phyloP scores from a whole-genome alignment of 2,888 invertebrate species.

The Dynastes maya region DNA sequence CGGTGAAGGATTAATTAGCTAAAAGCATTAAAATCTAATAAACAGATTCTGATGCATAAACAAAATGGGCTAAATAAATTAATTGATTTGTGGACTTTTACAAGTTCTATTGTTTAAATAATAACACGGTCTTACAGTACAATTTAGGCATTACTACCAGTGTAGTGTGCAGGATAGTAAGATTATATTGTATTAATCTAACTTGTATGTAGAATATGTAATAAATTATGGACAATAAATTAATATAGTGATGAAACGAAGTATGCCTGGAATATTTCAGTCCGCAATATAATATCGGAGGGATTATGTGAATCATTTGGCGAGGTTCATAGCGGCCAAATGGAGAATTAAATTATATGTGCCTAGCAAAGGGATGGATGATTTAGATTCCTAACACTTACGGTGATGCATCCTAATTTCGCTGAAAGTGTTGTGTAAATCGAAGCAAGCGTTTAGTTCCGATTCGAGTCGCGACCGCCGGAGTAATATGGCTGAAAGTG shows the following conservation, averaged over 20 bases:
- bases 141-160: too few relatives aligned
- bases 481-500: slow-evolving; percentile 11
- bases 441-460: slow-evolving; percentile 24
- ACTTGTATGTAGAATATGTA: neutral
- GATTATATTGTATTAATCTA: too few relatives aligned
- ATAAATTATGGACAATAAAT: neutral
- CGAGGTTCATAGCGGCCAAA: neutral
- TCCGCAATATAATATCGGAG: slow-evolving; percentile 22
- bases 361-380: slow-evolving; percentile 16
- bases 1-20: neutral
- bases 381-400: slow-evolving; percentile 34
- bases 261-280: neutral
- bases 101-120: too few relatives aligned
- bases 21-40: slow-evolving; percentile 12
- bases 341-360: slow-evolving; percentile 22
- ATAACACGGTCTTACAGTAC: too few relatives aligned
- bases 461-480: neutral
- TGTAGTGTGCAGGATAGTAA: too few relatives aligned
- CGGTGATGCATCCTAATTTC: slow-evolving; percentile 30
- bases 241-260: neutral
- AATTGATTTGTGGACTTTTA: neutral
- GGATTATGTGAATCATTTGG: slow-evolving; percentile 11
- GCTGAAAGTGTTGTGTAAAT: slow-evolving; percentile 17
- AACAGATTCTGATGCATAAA: neutral
- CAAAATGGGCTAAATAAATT: neutral